phyloP scores from a whole-genome alignment of 2,888 invertebrate genomes.

The Tetranychus truncatus region DNA sequence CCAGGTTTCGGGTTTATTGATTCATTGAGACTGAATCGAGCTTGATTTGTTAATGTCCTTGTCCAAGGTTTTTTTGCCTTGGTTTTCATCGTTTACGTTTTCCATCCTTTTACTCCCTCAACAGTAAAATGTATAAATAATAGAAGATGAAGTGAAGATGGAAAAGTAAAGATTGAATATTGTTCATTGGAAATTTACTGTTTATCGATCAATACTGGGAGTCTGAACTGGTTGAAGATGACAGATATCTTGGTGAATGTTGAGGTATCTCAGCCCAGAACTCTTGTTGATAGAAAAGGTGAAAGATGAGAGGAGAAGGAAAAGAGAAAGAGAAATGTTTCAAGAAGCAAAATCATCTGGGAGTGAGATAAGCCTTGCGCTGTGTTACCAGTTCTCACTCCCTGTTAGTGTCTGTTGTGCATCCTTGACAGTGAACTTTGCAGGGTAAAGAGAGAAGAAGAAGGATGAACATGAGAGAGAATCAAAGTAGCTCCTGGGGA shows the following conservation, averaged over 20 bases:
- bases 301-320: background rate
- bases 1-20: too few relatives aligned
- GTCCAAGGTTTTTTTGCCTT: too few relatives aligned
- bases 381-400: constrained; percentile 34
- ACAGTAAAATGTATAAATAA: too few relatives aligned
- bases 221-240: background rate
- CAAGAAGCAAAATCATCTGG: background rate
- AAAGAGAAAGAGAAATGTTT: constrained; percentile 3
- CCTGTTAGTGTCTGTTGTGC: constrained; percentile 21
- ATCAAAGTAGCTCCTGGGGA: background rate
- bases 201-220: background rate
- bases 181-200: background rate
- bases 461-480: background rate
- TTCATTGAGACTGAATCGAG: too few relatives aligned
- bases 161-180: background rate
- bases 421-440: background rate
- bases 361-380: constrained; percentile 20
- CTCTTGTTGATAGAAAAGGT: background rate
- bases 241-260: background rate
- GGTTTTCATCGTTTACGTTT: too few relatives aligned
- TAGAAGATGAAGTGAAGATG: background rate
- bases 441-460: background rate
- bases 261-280: background rate
- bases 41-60: too few relatives aligned
- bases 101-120: too few relatives aligned